Evolutionary conservation across 2,888 invertebrate genomes (phyloP).

Genomic region (Drosophila borborema): DNA sequence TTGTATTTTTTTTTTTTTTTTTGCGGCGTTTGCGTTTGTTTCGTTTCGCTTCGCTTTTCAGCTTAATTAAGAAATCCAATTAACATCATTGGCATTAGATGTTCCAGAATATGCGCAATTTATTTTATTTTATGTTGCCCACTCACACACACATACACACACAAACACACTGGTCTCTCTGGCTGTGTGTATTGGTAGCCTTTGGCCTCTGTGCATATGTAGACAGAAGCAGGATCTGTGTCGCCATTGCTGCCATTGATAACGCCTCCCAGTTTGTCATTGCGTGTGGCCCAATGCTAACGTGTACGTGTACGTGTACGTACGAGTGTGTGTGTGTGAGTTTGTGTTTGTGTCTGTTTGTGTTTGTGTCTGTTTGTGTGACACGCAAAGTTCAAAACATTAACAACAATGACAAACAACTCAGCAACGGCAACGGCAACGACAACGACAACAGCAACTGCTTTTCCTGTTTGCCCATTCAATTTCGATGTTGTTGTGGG

Average conservation of each 20-base stretch:
- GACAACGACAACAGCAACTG: constrained; percentile 28
- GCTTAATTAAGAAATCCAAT: constrained; percentile 79
- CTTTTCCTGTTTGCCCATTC: constrained; percentile 42
- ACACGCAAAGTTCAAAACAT: constrained; percentile 71
- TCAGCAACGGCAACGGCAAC: constrained; percentile 16
- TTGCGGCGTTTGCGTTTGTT: constrained; percentile 19
- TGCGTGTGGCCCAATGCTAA: constrained; percentile 34
- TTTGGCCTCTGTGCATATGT: constrained; percentile 36
- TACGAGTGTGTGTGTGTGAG: constrained; percentile 6
- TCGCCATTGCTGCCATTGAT: constrained; percentile 54
- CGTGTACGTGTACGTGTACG: constrained; percentile 13
- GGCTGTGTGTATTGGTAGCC: constrained; percentile 20
- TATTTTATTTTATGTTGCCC: constrained; percentile 62
- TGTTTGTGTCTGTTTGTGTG: constrained; percentile 12
- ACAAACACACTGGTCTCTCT: constrained; percentile 2
- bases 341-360: constrained; percentile 9
- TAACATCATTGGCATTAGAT: constrained; percentile 77
- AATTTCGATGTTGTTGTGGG: constrained; percentile 42
- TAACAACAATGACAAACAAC: constrained; percentile 67
- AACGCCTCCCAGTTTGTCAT: constrained; percentile 42
- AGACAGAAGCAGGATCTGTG: constrained; percentile 58
- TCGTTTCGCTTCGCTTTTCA: constrained; percentile 56
- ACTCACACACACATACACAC: constrained; percentile 26
- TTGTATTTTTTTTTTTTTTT: constrained; percentile 7
- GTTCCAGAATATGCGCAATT: constrained; percentile 75